Evolutionary conservation across 2,888 invertebrate species (phyloP).

Genomic region (Yponomeuta plumbellus): DNA sequence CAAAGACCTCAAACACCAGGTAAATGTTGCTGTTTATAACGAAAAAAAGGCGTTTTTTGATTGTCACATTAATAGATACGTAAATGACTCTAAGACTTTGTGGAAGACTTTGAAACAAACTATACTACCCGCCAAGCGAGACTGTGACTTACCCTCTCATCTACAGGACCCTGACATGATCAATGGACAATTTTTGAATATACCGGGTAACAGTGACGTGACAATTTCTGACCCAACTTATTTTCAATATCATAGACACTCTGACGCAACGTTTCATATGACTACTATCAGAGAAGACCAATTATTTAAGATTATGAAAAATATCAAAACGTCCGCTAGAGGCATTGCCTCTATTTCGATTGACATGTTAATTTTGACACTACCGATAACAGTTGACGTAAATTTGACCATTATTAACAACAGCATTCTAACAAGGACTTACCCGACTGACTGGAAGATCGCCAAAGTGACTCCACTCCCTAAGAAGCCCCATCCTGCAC

Average conservation of each 20-base stretch:
- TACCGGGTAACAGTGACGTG: not conserved
- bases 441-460: slow-evolving; percentile 3
- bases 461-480: not conserved
- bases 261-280: not conserved
- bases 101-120: slow-evolving; percentile 1
- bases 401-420: not conserved
- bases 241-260: not conserved
- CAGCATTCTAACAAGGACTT: not conserved
- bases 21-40: not conserved
- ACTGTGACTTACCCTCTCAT: not conserved
- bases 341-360: not conserved
- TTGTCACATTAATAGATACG: not conserved
- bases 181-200: slow-evolving; percentile 1
- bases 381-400: not conserved
- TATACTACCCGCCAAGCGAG: not conserved
- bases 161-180: slow-evolving; percentile 5
- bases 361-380: slow-evolving; percentile 7
- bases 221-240: not conserved
- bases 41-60: slow-evolving; percentile 12
- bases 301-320: not conserved
- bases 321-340: not conserved
- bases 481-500: not conserved
- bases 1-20: not conserved
- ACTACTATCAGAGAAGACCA: too few relatives aligned
- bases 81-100: not conserved